Evolutionary conservation across 2,888 invertebrate genomes (phyloP).

Genomic region (Cheilosia grossa): DNA sequence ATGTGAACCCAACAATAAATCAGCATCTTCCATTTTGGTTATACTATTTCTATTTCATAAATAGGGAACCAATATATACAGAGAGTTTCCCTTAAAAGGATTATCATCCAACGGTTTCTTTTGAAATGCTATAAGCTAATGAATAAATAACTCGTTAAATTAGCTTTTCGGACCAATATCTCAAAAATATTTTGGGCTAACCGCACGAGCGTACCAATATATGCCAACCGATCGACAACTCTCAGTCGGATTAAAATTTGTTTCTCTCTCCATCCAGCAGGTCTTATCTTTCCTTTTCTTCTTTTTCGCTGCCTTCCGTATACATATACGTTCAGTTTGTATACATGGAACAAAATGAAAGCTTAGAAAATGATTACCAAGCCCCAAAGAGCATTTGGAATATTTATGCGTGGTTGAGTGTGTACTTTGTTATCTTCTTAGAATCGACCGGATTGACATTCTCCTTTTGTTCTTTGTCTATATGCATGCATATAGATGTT

Average conservation of each 20-base stretch:
- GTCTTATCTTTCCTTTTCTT: slow-evolving; percentile 39
- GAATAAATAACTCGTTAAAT: slow-evolving; percentile 72
- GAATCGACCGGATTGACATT: slow-evolving; percentile 73
- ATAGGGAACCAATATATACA: slow-evolving; percentile 4
- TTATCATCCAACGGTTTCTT: slow-evolving; percentile 53
- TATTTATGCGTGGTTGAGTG: slow-evolving; percentile 68
- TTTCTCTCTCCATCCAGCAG: slow-evolving; percentile 18
- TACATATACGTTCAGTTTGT: neutral
- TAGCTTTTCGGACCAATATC: slow-evolving; percentile 63
- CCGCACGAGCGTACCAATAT: slow-evolving; percentile 12
- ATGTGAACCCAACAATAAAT: slow-evolving; percentile 42
- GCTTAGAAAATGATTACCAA: slow-evolving; percentile 67
- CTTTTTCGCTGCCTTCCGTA: slow-evolving; percentile 14
- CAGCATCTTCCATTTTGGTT: slow-evolving; percentile 37
- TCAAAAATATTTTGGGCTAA: slow-evolving; percentile 61
- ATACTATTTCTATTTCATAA: slow-evolving; percentile 15
- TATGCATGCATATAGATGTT: neutral
- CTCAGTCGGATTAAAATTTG: slow-evolving; percentile 66
- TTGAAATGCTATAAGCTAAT: slow-evolving; percentile 49
- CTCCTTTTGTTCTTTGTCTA: slow-evolving; percentile 46
- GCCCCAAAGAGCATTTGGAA: slow-evolving; percentile 66
- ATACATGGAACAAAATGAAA: slow-evolving; percentile 25
- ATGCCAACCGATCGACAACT: slow-evolving; percentile 24
- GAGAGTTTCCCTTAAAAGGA: slow-evolving; percentile 59
- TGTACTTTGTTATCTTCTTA: slow-evolving; percentile 60